Conservation (phyloP, 2,888 invertebrate species). For the Phortica okadai region DNA sequence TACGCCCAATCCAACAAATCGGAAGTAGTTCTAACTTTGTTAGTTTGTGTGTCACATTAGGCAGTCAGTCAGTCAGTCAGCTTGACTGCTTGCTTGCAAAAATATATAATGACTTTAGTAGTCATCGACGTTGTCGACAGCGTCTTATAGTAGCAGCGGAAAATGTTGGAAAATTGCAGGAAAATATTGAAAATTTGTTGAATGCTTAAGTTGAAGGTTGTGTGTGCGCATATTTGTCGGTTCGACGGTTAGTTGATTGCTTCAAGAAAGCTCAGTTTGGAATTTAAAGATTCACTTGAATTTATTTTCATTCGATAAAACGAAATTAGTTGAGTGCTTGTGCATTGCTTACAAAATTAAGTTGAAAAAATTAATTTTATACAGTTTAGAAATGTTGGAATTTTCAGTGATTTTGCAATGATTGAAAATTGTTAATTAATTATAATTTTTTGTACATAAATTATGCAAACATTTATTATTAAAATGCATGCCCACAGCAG, state of each 20-base stretch:
- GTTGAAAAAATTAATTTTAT: background rate
- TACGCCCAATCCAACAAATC: constrained; percentile 33
- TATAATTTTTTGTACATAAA: too few species aligned
- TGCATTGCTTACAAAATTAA: too few species aligned
- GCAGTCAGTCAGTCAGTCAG: constrained; percentile 7
- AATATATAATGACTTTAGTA: constrained; percentile 60
- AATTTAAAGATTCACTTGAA: background rate
- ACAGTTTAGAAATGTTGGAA: background rate
- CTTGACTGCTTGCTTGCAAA: constrained; percentile 51
- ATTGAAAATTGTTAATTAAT: too few species aligned
- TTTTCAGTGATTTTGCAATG: background rate
- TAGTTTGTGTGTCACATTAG: constrained; percentile 42
- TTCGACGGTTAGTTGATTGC: background rate
- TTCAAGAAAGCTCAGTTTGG: constrained; percentile 22
- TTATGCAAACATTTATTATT: too few species aligned
- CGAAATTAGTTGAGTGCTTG: background rate
- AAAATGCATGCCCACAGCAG: too few species aligned
- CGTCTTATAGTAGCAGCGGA: constrained; percentile 53
- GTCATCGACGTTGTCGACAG: constrained; percentile 4
- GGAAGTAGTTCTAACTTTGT: constrained; percentile 43
- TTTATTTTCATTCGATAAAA: background rate
- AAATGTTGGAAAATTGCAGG: constrained; percentile 67
- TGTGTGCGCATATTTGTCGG: constrained; percentile 9
- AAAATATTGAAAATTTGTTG: constrained; percentile 56
- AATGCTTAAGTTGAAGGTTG: constrained; percentile 61